Evolutionary conservation across 2,113 vertebrate species (phyloP).

Genomic region (Copsychus sechellarum): DNA sequence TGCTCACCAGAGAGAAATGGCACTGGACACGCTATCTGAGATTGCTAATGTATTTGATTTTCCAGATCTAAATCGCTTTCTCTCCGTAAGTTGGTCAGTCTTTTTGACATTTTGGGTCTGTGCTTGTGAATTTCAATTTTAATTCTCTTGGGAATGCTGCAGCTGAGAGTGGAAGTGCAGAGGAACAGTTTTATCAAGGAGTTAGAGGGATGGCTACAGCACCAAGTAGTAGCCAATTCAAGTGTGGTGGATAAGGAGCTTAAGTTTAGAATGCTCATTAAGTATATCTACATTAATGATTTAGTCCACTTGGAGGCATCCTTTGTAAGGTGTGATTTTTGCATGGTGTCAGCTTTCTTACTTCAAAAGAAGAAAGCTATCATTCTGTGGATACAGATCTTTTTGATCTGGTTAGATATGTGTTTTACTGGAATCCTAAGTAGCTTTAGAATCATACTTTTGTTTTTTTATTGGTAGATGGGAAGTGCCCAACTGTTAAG

Average conservation of each 20-base stretch:
- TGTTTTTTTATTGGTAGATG: background rate
- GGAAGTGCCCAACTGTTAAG: background rate
- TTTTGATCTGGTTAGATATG: background rate
- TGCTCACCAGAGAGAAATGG: conserved; percentile 89
- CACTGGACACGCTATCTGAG: conserved; percentile 91
- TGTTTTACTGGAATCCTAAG: background rate
- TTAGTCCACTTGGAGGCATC: background rate
- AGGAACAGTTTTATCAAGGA: background rate
- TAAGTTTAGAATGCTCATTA: background rate
- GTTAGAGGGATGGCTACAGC: background rate
- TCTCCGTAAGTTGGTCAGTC: conserved; percentile 80
- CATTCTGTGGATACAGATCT: background rate
- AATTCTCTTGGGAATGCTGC: background rate
- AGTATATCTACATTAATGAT: background rate
- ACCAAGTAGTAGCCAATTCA: background rate
- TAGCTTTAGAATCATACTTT: background rate
- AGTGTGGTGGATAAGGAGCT: background rate
- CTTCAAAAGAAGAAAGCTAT: background rate
- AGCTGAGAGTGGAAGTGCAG: background rate
- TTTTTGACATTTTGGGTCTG: background rate
- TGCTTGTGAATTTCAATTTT: background rate
- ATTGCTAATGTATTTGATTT: conserved; percentile 97
- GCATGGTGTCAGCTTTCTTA: background rate
- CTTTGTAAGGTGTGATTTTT: background rate
- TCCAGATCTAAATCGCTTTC: conserved; percentile 94